These are phyloP conservation scores for Cossypha caffra DNA, from an alignment of 2,797 vertebrate genomes.

Conservation along the genomic window DNA sequence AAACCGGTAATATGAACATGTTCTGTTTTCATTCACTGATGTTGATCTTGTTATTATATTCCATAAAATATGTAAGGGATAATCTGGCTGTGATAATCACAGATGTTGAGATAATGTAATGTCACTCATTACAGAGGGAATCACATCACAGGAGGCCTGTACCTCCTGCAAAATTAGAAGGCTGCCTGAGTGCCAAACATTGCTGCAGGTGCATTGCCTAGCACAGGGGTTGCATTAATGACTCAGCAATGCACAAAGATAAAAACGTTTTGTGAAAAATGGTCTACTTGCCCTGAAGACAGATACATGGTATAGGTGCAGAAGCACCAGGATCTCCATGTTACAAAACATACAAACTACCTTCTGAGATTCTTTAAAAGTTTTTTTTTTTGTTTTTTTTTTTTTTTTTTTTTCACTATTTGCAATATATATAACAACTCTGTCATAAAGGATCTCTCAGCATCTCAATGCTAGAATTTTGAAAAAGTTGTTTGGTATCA, in stretches of 20 bases:
- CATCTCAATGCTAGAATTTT: not conserved
- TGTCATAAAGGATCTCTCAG: not conserved
- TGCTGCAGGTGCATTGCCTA: not conserved
- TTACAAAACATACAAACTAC: not conserved
- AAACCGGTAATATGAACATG: not conserved
- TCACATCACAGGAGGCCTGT: not conserved
- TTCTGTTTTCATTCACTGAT: not conserved
- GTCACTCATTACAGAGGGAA: not conserved
- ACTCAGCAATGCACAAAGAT: not conserved
- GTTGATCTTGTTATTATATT: not conserved
- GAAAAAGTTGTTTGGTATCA: not conserved
- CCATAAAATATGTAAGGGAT: not conserved
- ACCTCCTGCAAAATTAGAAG: not conserved
- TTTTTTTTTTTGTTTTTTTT: not conserved
- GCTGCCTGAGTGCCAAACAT: not conserved
- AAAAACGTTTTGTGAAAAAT: not conserved
- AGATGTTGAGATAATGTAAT: not conserved
- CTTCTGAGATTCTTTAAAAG: not conserved
- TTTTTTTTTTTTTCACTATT: not conserved
- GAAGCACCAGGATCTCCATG: not conserved
- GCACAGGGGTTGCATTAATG: not conserved
- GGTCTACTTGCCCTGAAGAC: not conserved
- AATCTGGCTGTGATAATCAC: not conserved
- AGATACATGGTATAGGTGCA: not conserved
- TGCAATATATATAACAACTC: not conserved